Conservation (phyloP, 2,888 invertebrate species). For the Perizoma affinitatum region DNA sequence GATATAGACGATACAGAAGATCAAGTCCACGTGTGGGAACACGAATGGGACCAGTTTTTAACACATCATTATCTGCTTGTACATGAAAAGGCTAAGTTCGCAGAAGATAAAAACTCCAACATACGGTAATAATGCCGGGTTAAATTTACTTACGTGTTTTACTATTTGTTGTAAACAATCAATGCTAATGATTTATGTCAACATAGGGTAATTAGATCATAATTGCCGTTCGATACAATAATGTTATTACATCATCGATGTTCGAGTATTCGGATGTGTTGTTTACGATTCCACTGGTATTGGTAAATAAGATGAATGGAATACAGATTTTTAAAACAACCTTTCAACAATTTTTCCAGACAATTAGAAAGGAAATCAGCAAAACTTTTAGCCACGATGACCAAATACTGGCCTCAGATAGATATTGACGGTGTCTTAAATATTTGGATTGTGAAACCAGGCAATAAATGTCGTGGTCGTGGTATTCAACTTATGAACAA, state of each 20-base stretch:
- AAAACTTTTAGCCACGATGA: conserved; percentile 86
- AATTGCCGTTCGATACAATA: conserved; percentile 42
- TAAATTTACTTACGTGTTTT: not conserved
- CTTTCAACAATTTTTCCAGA: conserved; percentile 50
- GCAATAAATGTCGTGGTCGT: conserved; percentile 95
- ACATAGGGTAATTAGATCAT: conserved; percentile 18
- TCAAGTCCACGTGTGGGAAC: conserved; percentile 87
- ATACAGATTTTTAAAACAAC: conserved; percentile 12
- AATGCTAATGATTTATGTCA: conserved; percentile 12
- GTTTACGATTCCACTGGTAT: conserved; percentile 26
- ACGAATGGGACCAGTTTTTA: conserved; percentile 95
- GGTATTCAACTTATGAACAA: conserved; percentile 95
- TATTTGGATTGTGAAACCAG: conserved; percentile 98
- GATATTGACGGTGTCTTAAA: conserved; percentile 93
- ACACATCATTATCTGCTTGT: conserved; percentile 87
- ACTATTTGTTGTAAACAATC: conserved; percentile 33
- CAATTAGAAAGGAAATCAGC: conserved; percentile 81
- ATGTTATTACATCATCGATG: conserved; percentile 32
- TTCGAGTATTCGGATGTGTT: conserved; percentile 30
- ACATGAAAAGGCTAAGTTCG: conserved; percentile 85
- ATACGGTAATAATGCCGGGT: conserved; percentile 54
- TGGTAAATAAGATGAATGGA: conserved; percentile 22
- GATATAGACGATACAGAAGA: conserved; percentile 91
- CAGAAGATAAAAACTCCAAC: conserved; percentile 65
- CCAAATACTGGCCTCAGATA: conserved; percentile 91